These are phyloP conservation scores for Phortica magna DNA, from an alignment of 2,888 invertebrate species.

Conservation along the genomic window DNA sequence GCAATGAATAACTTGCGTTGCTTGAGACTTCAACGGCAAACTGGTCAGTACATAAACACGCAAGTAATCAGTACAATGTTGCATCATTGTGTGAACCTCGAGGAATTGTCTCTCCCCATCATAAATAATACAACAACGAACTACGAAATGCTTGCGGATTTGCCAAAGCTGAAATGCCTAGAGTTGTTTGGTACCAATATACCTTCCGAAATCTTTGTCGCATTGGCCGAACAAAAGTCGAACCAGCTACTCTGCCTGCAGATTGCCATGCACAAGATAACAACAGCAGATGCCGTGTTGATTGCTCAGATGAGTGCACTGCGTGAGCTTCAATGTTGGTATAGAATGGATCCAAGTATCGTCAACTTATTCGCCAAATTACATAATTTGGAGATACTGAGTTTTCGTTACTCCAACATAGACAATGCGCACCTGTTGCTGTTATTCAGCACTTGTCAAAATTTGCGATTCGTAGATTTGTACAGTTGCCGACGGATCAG, in stretches of 20 bases:
- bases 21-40: too few relatives aligned
- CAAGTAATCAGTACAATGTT: not conserved
- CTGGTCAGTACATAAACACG: too few relatives aligned
- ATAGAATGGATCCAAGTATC: not conserved
- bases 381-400: not conserved
- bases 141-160: not conserved
- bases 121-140: not conserved
- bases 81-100: not conserved
- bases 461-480: not conserved
- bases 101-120: not conserved
- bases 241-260: not conserved
- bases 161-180: conserved; percentile 9
- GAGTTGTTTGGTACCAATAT: not conserved
- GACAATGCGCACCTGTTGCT: not conserved
- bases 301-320: not conserved
- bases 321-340: conserved; percentile 17
- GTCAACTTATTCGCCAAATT: not conserved
- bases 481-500: not conserved
- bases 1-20: too few relatives aligned
- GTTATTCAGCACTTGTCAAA: not conserved
- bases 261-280: not conserved
- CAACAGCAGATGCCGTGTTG: too few relatives aligned
- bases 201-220: not conserved
- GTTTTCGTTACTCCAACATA: not conserved
- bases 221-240: not conserved